These are phyloP conservation scores for Schizopygopsis malacanthus DNA, from an alignment of 2,797 vertebrate species.

Conservation along the genomic window DNA sequence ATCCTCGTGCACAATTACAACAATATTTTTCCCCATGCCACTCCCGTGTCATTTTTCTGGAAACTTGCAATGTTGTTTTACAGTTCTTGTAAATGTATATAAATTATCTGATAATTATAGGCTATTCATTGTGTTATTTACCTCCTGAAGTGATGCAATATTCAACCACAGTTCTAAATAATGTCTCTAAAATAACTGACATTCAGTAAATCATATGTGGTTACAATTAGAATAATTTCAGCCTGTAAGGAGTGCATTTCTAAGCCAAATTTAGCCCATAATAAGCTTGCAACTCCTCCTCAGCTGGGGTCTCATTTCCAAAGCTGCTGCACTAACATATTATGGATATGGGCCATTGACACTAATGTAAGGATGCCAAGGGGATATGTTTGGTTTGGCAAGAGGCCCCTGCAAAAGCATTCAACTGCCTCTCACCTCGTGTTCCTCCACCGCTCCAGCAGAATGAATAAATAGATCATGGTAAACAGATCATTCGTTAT, in stretches of 20 bases:
- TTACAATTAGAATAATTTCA: conserved; percentile 36
- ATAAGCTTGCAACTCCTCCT: conserved; percentile 36
- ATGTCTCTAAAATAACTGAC: conserved; percentile 32
- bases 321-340: conserved; percentile 49
- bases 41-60: neutral
- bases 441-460: conserved; percentile 43
- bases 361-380: conserved; percentile 53
- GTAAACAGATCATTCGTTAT: conserved; percentile 49
- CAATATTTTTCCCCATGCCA: neutral
- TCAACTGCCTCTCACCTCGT: conserved; percentile 52
- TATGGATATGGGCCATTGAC: conserved; percentile 50
- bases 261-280: conserved; percentile 40
- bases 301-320: conserved; percentile 47
- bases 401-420: conserved; percentile 42
- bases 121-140: neutral
- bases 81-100: neutral
- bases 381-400: conserved; percentile 56
- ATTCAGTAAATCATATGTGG: conserved; percentile 38
- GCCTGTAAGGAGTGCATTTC: conserved; percentile 31
- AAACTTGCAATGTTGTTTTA: conserved; percentile 13
- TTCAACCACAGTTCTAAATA: conserved; percentile 21
- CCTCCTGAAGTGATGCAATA: neutral
- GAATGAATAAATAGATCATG: conserved; percentile 54
- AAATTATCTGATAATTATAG: conserved; percentile 4
- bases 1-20: neutral